Conservation (phyloP, 1,140 invertebrate species). For the Arctopsyche grandis region DNA sequence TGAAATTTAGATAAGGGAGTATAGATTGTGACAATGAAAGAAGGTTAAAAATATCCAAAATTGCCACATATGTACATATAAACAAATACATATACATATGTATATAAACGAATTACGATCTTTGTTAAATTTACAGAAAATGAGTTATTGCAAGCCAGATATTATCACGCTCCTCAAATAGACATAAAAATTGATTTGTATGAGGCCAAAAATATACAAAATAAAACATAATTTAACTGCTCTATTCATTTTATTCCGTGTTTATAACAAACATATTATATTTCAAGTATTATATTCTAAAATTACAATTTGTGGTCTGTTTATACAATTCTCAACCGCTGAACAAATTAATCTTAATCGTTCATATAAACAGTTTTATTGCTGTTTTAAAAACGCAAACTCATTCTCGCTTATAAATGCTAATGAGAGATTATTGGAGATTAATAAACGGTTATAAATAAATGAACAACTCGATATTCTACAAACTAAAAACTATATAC, state of each 20-base stretch:
- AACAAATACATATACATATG: neutral
- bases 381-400: too few species aligned
- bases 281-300: constrained; percentile 10
- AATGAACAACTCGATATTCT: neutral
- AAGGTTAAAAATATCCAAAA: too few species aligned
- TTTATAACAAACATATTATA: constrained; percentile 38
- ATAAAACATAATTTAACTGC: neutral
- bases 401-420: constrained; percentile 1
- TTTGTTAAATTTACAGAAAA: too few species aligned
- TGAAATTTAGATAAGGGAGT: too few species aligned
- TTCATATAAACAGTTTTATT: too few species aligned
- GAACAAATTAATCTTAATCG: neutral
- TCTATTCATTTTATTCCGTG: constrained; percentile 34
- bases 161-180: too few species aligned
- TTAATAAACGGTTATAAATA: constrained; percentile 12
- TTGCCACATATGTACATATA: neutral
- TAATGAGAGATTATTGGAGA: constrained; percentile 11
- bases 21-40: too few species aligned
- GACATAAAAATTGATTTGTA: too few species aligned
- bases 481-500: constrained; percentile 12
- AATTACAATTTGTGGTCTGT: constrained; percentile 10
- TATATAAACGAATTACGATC: too few species aligned
- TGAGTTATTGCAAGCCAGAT: too few species aligned
- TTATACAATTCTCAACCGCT: neutral
- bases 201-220: neutral